phyloP scores from a whole-genome alignment of 2,113 vertebrate genomes.

The Columba janthina region DNA sequence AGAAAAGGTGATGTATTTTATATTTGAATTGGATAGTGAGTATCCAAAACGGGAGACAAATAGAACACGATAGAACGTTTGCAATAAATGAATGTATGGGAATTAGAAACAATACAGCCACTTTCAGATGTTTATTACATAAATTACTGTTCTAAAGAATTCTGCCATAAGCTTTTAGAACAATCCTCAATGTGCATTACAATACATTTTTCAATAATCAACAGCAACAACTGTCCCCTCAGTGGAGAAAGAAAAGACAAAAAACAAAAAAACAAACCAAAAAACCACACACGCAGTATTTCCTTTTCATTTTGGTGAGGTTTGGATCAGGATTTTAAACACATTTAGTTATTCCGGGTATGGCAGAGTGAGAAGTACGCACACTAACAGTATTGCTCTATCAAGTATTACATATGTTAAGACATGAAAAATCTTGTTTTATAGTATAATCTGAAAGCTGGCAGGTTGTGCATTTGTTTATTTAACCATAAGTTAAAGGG shows the following conservation, averaged over 20 bases:
- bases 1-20: not conserved
- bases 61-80: not conserved
- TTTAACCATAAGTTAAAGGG: not conserved
- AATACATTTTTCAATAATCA: not conserved
- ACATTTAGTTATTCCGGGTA: not conserved
- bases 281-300: not conserved
- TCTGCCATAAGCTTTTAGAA: not conserved
- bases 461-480: not conserved
- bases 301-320: not conserved
- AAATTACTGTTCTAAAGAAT: not conserved
- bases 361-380: accelerated
- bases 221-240: not conserved
- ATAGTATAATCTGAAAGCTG: not conserved
- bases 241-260: not conserved
- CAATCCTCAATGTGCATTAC: not conserved
- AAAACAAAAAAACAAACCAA: not conserved
- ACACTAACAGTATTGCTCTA: not conserved
- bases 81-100: not conserved
- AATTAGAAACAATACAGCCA: not conserved
- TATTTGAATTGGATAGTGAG: not conserved
- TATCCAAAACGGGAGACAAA: not conserved
- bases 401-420: not conserved
- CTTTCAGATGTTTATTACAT: not conserved
- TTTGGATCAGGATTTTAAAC: not conserved
- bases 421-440: not conserved